A percentile compares a stretch with the other conserved stretches of the same genome.
Conservation (phyloP, 2,113 vertebrate species). For the Notiomystis cincta region DNA sequence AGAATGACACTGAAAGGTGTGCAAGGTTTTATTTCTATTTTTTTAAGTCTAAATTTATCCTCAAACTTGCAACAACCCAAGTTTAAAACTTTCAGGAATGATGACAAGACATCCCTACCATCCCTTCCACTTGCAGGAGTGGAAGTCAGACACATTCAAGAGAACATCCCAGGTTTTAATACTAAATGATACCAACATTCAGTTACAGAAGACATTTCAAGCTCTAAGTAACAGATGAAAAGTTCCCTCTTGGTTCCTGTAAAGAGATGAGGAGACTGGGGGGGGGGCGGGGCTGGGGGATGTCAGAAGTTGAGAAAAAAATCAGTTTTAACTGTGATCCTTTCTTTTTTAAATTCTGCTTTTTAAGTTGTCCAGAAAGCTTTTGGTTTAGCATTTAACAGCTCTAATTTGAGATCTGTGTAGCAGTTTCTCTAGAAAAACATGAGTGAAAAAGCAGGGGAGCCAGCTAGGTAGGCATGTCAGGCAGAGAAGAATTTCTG, state of each 20-base stretch:
- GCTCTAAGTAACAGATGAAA: not conserved
- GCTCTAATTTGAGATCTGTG: not conserved
- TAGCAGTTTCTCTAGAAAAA: not conserved
- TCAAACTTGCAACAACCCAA: not conserved
- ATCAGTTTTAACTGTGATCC: not conserved
- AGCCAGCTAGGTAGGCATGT: not conserved
- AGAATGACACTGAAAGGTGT: not conserved
- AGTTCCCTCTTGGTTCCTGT: not conserved
- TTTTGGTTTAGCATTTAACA: not conserved
- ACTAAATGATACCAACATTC: not conserved
- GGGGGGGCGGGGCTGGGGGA: accelerated
- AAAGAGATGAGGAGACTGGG: not conserved
- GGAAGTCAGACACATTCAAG: not conserved
- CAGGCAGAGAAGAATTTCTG: not conserved
- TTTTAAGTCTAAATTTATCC: not conserved
- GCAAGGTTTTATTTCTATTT: not conserved
- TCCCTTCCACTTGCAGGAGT: not conserved
- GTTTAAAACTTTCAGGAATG: not conserved
- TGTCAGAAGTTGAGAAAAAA: not conserved
- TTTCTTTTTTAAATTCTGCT: not conserved
- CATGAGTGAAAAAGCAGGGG: not conserved
- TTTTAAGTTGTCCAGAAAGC: not conserved
- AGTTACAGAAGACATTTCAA: not conserved
- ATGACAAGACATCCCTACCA: not conserved
- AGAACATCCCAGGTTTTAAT: not conserved